Conservation (phyloP, 2,113 vertebrate genomes). For the Camarhynchus parvulus region DNA sequence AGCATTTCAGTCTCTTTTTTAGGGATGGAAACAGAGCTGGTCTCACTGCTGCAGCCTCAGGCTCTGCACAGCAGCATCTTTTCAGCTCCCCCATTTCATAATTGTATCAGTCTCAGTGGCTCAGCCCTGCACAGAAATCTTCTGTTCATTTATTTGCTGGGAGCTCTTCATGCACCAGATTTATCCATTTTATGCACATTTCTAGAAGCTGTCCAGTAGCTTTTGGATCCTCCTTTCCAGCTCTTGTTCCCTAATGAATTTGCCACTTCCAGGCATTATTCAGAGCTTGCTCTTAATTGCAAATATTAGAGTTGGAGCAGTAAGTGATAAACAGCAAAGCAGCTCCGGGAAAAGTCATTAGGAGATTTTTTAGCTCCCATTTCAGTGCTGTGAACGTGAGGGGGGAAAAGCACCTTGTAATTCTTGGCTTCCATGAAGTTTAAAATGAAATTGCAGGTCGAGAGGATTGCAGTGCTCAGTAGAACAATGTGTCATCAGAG, state of each 20-base stretch:
- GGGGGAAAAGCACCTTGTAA: not conserved
- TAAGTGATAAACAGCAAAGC: not conserved
- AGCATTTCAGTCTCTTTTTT: not conserved
- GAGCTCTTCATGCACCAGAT: not conserved
- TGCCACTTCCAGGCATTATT: not conserved
- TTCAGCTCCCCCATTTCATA: not conserved
- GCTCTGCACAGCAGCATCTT: not conserved
- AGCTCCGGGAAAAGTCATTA: not conserved
- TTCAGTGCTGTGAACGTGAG: not conserved
- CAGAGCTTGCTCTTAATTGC: not conserved
- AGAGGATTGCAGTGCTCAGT: not conserved
- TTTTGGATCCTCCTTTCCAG: constrained; percentile 18
- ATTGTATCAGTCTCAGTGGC: not conserved
- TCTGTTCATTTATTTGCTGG: not conserved
- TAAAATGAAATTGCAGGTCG: not conserved
- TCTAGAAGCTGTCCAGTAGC: not conserved
- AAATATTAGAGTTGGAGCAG: not conserved
- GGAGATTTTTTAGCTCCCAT: not conserved
- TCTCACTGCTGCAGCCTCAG: not conserved
- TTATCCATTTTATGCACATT: constrained; percentile 3
- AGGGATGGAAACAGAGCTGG: not conserved
- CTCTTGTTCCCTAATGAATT: constrained; percentile 1
- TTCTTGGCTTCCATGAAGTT: not conserved
- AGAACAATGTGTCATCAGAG: not conserved
- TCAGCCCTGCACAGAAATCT: not conserved